Base-by-base conservation (phyloP, 2,113 vertebrate species). In the Macaca nemestrina region DNA sequence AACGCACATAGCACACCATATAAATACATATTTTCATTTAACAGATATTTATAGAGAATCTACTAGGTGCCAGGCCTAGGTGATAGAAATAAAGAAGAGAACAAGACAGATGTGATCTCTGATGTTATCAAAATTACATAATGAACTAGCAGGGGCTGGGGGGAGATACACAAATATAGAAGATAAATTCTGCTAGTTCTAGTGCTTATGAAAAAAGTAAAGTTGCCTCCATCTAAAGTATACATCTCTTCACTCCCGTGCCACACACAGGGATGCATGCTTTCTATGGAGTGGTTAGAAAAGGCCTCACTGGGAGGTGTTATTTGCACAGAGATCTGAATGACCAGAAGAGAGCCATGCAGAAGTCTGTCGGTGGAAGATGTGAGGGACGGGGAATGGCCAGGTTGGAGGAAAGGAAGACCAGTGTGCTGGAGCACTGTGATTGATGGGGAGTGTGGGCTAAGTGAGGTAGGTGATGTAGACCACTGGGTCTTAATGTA, bases 31-130 rank as follows among this genome's bases (percentile, higher is more conserved):
- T 45, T 72, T 76, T 90, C 12, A 91, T 35, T 94, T 68, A 67
- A 20, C 23, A 82, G 61, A 50, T 82, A 90, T 78, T 90, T 57
- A 35, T 48, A 76, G 22, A 92, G 76, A n/a, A 81, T 68, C 59
- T 90, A 27, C 20, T 50, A 3, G 73, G 35, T 72, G 43, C 64
- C 11, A 75, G 70, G 23, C 95, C 25, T 84, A n/a, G 11, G 43
- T 72, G 6, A 5, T 17, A 85, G 38, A 27, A 93, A 9, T 75
- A 80, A 93, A 57, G 43, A 88, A 68, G 43, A 90, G 3, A 88
- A 43, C 8, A 78, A 76, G 48, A 82, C 14, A 40, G 32, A 27
- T 22, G 25, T 38, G 17, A 40, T 45, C 18, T 32, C 27, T 64
- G 13, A 20, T 84, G 7, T 72, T 45, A 59, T 45, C 50, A 38